Percentiles rank a stretch among this genome's conserved stretches.
Evolutionary conservation across 2,888 invertebrate species (phyloP).

Genomic region (Nomada lathburiana): DNA sequence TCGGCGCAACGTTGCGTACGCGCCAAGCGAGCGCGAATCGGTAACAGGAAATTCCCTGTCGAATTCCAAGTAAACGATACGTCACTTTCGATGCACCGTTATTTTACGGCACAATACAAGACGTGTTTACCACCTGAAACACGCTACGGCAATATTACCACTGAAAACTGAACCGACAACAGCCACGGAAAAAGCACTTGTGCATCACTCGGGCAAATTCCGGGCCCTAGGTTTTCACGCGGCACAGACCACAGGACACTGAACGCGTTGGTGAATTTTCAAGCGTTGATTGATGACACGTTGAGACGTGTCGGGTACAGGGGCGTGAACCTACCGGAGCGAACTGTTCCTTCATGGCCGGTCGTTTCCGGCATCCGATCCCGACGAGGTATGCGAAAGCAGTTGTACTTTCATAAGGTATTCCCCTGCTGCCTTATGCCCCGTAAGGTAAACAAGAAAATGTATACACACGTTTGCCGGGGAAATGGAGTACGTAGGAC

Average conservation of each 20-base stretch:
- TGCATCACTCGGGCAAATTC: neutral
- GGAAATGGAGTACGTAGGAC: too few species aligned
- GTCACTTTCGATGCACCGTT: slow-evolving; percentile 40
- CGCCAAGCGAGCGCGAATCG: slow-evolving; percentile 23
- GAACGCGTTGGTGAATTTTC: slow-evolving; percentile 26
- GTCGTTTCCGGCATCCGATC: slow-evolving; percentile 66
- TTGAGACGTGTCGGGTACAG: slow-evolving; percentile 40
- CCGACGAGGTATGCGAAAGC: slow-evolving; percentile 53
- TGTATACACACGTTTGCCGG: neutral
- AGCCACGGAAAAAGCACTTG: neutral
- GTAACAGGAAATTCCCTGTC: slow-evolving; percentile 43
- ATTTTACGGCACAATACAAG: slow-evolving; percentile 17
- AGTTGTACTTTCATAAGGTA: slow-evolving; percentile 13
- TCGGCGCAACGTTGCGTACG: slow-evolving; percentile 11
- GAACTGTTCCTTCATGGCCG: slow-evolving; percentile 62
- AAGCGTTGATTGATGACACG: slow-evolving; percentile 28
- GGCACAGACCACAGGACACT: slow-evolving; percentile 1
- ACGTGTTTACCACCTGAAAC: neutral
- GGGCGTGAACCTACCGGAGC: slow-evolving; percentile 65
- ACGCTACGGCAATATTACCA: neutral
- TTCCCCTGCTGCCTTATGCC: neutral
- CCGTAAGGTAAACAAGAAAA: neutral
- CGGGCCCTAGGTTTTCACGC: slow-evolving; percentile 19
- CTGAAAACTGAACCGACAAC: neutral
- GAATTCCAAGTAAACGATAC: slow-evolving; percentile 36